Evolutionary conservation across 2,888 invertebrate species (phyloP).

Genomic region (Cataglyphis livida): DNA sequence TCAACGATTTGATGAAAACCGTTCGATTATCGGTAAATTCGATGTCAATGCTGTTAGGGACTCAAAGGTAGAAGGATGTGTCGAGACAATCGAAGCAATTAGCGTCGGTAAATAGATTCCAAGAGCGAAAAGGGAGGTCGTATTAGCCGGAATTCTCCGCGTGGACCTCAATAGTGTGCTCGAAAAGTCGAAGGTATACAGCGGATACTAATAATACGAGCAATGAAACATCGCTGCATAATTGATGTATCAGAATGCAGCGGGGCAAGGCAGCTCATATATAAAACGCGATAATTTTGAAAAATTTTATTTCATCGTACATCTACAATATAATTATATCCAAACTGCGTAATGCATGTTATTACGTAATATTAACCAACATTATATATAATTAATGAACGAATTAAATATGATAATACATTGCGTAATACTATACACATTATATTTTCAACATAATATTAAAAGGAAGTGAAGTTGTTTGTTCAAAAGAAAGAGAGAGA

Average conservation of each 20-base stretch:
- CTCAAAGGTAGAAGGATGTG: slow-evolving; percentile 47
- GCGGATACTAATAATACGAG: slow-evolving; percentile 4
- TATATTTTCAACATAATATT: slow-evolving; percentile 11
- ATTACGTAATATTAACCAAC: slow-evolving; percentile 6
- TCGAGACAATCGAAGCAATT: slow-evolving; percentile 74
- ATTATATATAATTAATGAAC: slow-evolving; percentile 18
- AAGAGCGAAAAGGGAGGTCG: slow-evolving; percentile 29
- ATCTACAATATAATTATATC: not conserved
- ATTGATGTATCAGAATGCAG: slow-evolving; percentile 16
- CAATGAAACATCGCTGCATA: not conserved
- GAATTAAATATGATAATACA: slow-evolving; percentile 32
- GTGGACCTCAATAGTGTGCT: slow-evolving; percentile 6
- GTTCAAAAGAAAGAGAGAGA: not conserved
- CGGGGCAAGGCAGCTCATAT: too few species aligned
- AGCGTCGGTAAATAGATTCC: slow-evolving; percentile 71
- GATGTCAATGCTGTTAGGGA: slow-evolving; percentile 46
- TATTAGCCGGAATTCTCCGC: slow-evolving; percentile 58
- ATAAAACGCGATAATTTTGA: not conserved
- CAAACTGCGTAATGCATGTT: slow-evolving; percentile 34
- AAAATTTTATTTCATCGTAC: slow-evolving; percentile 10
- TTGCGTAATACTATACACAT: not conserved
- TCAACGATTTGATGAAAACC: slow-evolving; percentile 50
- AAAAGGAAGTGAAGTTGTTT: slow-evolving; percentile 22
- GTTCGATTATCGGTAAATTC: slow-evolving; percentile 61
- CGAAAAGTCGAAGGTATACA: slow-evolving; percentile 27